Base-by-base conservation (phyloP, 2,888 invertebrate genomes). In the Nomada fucata region DNA sequence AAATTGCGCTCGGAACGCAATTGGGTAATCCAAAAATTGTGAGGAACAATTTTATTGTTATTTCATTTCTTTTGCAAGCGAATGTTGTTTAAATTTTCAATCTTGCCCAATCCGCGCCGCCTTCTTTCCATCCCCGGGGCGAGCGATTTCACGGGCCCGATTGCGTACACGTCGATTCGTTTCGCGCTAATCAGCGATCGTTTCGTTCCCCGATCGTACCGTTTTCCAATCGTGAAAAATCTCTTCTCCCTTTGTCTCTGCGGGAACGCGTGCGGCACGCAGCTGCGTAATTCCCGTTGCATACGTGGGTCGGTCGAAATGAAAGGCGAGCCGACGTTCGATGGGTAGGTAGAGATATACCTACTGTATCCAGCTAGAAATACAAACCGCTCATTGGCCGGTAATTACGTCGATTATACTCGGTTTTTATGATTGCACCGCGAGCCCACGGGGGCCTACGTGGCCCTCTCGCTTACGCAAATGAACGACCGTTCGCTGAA, bases 341-440 rank as follows among this genome's bases (percentile, higher is more conserved):
- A 76, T 77, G 70, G 82, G 85, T 87, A 85, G 88, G 79, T 55
- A 59, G 79, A 85, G 70, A 74, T 79, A 84, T 79, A 82, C 73
- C 67, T 80, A 76, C 80, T 53, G 57, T 69, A 75, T 71, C 84
- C 80, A 77, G 76, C 74, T 77, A 82, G 85, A 73, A 79, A 65
- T 82, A 82, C 82, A 75, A 82, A 81, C 79, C 79, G 68, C 65
- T 74, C 74, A 80, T 88, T 83, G 82, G 68, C 57, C 74, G 77
- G 83, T 86, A 88, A 90, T 90, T 89, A 89, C 86, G 76, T 60
- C 83, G 84, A 88, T 89, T 89, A 90, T 84, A 76, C 76, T 71
- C 55, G 71, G 60, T 85, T 87, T 83, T 89, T 88, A 79, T 74
- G 83, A 86, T 85, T 81, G 83, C 83, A 52, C 68, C 75, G 75